A percentile compares a stretch with the other conserved stretches of the same genome.
Conservation (phyloP, 2,113 vertebrate genomes). For the Oryzias celebensis region DNA sequence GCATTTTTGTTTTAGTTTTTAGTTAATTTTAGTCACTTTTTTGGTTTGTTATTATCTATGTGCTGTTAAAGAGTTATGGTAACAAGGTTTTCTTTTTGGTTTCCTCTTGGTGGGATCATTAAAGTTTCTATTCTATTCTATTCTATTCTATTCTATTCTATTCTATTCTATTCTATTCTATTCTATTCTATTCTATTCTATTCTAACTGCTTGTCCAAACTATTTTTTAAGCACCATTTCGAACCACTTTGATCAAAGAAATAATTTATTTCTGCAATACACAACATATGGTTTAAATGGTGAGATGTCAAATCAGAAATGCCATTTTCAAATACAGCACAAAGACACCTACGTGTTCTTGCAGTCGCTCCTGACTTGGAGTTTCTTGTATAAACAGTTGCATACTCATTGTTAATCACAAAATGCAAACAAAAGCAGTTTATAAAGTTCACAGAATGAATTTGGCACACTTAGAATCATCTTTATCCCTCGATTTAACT, state of each 20-base stretch:
- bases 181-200: too few relatives aligned
- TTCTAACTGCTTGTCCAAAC: too few relatives aligned
- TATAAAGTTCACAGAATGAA: conserved; percentile 42
- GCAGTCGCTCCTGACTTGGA: conserved; percentile 29
- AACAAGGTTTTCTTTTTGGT: too few relatives aligned
- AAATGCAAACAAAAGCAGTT: conserved; percentile 48
- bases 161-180: too few relatives aligned
- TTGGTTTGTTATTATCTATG: too few relatives aligned
- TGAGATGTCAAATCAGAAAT: conserved; percentile 41
- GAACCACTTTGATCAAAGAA: conserved; percentile 33
- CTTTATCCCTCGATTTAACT: conserved; percentile 23
- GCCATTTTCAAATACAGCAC: conserved; percentile 33
- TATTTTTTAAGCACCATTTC: conserved; percentile 17
- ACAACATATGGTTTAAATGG: conserved; percentile 38
- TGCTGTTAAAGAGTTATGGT: too few relatives aligned
- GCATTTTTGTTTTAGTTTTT: too few relatives aligned
- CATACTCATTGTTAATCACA: conserved; percentile 44
- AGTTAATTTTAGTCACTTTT: too few relatives aligned
- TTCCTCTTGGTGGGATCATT: too few relatives aligned
- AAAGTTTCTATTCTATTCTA: too few relatives aligned
- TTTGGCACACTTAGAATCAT: conserved; percentile 60
- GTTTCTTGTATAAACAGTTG: conserved; percentile 27
- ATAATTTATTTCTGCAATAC: conserved; percentile 36
- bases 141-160: too few relatives aligned
- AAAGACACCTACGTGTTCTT: conserved; percentile 27